Evolutionary conservation across 2,797 vertebrate genomes (phyloP), one percentile per base, ranked within the genome.

Genomic region (Melanotaenia parkinsoni): DNA sequence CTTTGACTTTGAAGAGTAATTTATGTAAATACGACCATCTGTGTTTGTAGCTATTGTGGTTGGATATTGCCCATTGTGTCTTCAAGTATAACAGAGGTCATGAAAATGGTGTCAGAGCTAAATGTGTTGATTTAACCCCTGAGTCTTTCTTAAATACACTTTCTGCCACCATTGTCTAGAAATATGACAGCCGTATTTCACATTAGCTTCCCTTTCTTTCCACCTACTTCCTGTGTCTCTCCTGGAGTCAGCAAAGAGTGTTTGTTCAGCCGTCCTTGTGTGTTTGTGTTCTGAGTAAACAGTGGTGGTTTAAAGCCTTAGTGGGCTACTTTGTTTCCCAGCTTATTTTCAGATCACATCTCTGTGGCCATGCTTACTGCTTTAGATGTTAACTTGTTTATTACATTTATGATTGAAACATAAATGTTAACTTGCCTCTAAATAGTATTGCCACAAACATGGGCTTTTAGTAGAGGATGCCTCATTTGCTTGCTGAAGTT

Each of bases 101-200:
- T 63, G 4, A 58, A 40, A 74, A 85, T 58, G 66, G 63, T 73
- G 54, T 78, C 60, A 51, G 2, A 30, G 57, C 40, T 70, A 60
- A 72, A 73, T 76, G 28, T 81, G 70, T 84, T 76, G 50, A 80
- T 85, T 81, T 73, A 88, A 73, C 58, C 30, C 33, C 38, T 18
- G 33, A 4, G 58, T 56, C 40, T 61, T 73, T 78, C 50, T 67
- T 67, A 74, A 81, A 83, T 73, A 80, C 61, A 64, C 66, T 65
- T 40, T 89, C 72, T 92, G 86, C 81, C 85, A 81, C 89, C 81
- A 88, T 94, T 90, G 90, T 93, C 86, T 91, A 88, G 84, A 91
- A 93, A 93, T 89, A 88, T 53, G 74, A 83, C 76, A 79, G 71
- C 82, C 58, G 59, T 71, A 74, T 69, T 67, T 62, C 61, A 56